These are phyloP conservation scores for Mythimna albipuncta DNA, from an alignment of 2,888 invertebrate genomes.

Conservation along the genomic window DNA sequence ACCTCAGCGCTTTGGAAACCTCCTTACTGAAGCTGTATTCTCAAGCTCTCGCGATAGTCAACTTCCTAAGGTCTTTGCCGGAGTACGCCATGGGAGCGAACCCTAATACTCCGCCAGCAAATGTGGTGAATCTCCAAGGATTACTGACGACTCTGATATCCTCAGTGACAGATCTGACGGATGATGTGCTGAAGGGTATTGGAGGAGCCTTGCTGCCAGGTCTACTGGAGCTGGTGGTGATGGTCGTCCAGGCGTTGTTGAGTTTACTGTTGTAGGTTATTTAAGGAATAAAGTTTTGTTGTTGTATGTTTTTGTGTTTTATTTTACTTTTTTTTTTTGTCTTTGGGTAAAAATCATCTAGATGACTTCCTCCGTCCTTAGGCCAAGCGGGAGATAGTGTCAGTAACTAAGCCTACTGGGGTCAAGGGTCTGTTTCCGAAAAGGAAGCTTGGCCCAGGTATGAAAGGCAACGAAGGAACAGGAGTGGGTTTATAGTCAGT, in stretches of 20 bases:
- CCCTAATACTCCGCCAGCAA: constrained; percentile 76
- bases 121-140: constrained; percentile 77
- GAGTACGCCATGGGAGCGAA: constrained; percentile 85
- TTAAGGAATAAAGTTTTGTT: constrained; percentile 28
- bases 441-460: too few relatives aligned
- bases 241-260: constrained; percentile 79
- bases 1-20: constrained; percentile 84
- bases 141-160: constrained; percentile 77
- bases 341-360: too few relatives aligned
- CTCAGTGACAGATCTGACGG: constrained; percentile 78
- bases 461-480: too few relatives aligned
- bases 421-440: too few relatives aligned
- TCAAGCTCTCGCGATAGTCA: constrained; percentile 86
- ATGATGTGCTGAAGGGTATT: constrained; percentile 79
- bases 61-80: constrained; percentile 81
- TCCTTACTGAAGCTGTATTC: constrained; percentile 85
- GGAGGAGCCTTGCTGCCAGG: constrained; percentile 85
- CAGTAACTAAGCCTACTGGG: too few relatives aligned
- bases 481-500: too few relatives aligned
- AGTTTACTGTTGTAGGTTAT: constrained; percentile 69
- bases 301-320: constrained; percentile 22
- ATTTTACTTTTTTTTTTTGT: neutral
- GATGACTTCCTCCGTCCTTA: too few relatives aligned
- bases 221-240: constrained; percentile 80
- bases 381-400: too few relatives aligned